Conservation (phyloP, 2,888 invertebrate species). For the Hirudinaria manillensis region DNA sequence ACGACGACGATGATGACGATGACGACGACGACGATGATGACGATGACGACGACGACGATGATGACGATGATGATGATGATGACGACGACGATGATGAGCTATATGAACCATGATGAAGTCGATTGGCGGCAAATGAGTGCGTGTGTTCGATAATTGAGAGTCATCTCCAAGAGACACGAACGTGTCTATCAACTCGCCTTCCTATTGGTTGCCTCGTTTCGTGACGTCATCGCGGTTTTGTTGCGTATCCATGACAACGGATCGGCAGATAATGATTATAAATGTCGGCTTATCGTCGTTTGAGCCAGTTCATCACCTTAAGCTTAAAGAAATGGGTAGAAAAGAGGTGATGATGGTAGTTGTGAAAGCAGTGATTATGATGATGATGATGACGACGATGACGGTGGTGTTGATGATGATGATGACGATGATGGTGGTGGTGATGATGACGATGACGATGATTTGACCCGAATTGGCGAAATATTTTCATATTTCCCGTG, state of each 20-base stretch:
- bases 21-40: constrained; percentile 4
- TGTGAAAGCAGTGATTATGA: neutral
- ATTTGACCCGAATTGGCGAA: too few relatives aligned
- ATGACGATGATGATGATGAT: constrained; percentile 11
- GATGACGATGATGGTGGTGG: constrained; percentile 4
- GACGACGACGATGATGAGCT: constrained; percentile 1
- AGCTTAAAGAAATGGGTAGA: neutral
- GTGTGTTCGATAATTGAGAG: neutral
- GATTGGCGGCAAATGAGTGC: too few relatives aligned
- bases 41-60: neutral
- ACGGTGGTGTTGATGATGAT: constrained; percentile 6
- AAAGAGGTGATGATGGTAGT: neutral
- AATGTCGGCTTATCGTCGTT: constrained; percentile 8
- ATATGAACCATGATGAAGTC: too few relatives aligned
- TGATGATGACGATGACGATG: neutral
- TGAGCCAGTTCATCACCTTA: constrained; percentile 1
- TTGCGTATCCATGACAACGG: constrained; percentile 8
- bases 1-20: neutral
- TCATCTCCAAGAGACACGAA: constrained; percentile 18
- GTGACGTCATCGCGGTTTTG: constrained; percentile 13
- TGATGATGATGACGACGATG: constrained; percentile 17
- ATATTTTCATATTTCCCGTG: too few relatives aligned
- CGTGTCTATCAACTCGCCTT: neutral
- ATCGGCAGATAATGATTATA: constrained; percentile 15
- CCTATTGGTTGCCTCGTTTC: constrained; percentile 11